Evolutionary conservation across 2,888 invertebrate genomes (phyloP).

Genomic region (Oxytorus armatus): DNA sequence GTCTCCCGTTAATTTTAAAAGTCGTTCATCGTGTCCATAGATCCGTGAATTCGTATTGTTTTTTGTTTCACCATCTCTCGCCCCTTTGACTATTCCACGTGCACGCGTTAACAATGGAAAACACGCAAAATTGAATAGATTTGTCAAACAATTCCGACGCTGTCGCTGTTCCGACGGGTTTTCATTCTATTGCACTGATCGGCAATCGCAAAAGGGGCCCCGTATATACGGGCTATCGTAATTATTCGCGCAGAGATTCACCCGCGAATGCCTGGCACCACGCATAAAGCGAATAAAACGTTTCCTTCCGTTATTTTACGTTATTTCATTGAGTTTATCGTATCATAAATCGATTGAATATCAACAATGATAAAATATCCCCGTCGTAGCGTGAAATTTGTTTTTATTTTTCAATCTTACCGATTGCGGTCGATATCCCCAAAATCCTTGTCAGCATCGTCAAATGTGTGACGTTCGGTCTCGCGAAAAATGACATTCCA

Average conservation of each 20-base stretch:
- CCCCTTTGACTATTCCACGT: slow-evolving; percentile 5
- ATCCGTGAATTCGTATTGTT: slow-evolving; percentile 24
- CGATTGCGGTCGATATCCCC: slow-evolving; percentile 77
- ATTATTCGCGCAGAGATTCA: slow-evolving; percentile 7
- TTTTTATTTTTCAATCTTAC: too few species aligned
- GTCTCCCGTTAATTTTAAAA: slow-evolving; percentile 20
- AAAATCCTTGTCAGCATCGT: slow-evolving; percentile 75
- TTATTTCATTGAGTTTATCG: too few species aligned
- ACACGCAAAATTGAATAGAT: slow-evolving; percentile 48
- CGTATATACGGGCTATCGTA: slow-evolving; percentile 1
- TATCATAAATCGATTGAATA: too few species aligned
- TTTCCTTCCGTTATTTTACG: neutral
- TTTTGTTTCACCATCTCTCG: slow-evolving; percentile 3
- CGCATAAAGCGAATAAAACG: neutral
- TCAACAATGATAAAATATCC: neutral
- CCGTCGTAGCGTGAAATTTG: neutral
- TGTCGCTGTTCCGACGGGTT: slow-evolving; percentile 21
- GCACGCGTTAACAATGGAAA: slow-evolving; percentile 21
- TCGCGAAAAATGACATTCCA: slow-evolving; percentile 73
- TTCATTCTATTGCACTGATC: slow-evolving; percentile 31
- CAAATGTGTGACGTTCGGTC: slow-evolving; percentile 71
- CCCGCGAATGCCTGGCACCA: slow-evolving; percentile 17
- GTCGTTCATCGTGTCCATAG: slow-evolving; percentile 18
- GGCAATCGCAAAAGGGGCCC: too few species aligned
- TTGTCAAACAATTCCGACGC: slow-evolving; percentile 37